Conservation (phyloP, 92 coral and sea anemone genomes). For the Pocillopora grandis region DNA sequence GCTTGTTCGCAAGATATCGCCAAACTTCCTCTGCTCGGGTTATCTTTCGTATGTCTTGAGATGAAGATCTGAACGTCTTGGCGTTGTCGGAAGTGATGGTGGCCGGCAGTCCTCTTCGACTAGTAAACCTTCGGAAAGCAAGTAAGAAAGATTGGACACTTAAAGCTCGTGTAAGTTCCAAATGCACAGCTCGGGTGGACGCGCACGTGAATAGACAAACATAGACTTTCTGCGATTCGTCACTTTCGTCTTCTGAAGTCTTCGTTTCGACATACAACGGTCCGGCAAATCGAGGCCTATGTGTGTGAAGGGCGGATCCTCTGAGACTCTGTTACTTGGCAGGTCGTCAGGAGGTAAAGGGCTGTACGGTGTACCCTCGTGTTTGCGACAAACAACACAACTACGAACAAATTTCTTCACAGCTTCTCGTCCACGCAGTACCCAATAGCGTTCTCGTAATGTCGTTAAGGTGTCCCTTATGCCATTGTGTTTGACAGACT, state of each 20-base stretch:
- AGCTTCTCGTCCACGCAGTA: too few species aligned
- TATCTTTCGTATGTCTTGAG: slow-evolving; percentile 39
- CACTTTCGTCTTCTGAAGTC: neutral
- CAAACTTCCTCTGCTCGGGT: too few species aligned
- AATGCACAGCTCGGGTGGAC: slow-evolving; percentile 53
- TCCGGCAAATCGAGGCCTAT: slow-evolving; percentile 66
- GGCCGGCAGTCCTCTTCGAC: slow-evolving; percentile 65
- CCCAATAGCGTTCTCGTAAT: slow-evolving; percentile 36
- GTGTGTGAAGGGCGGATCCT: slow-evolving; percentile 60
- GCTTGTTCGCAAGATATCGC: too few species aligned
- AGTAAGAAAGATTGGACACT: slow-evolving; percentile 41
- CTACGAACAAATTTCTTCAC: neutral
- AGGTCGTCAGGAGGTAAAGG: slow-evolving; percentile 16
- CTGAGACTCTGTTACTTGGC: slow-evolving; percentile 34
- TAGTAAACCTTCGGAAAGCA: slow-evolving; percentile 55
- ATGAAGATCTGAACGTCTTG: slow-evolving; percentile 58
- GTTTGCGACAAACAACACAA: slow-evolving; percentile 16
- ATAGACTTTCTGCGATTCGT: slow-evolving; percentile 46
- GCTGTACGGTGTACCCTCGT: slow-evolving; percentile 17
- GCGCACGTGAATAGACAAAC: slow-evolving; percentile 57
- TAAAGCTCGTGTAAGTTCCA: slow-evolving; percentile 48
- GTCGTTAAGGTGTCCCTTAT: slow-evolving; percentile 34
- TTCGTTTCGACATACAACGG: slow-evolving; percentile 31
- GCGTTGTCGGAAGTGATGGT: slow-evolving; percentile 69
- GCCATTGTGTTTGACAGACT: slow-evolving; percentile 21